Evolutionary conservation across 2,888 invertebrate species (phyloP), one percentile per base, ranked within the genome.

Genomic region (Autographa gamma): DNA sequence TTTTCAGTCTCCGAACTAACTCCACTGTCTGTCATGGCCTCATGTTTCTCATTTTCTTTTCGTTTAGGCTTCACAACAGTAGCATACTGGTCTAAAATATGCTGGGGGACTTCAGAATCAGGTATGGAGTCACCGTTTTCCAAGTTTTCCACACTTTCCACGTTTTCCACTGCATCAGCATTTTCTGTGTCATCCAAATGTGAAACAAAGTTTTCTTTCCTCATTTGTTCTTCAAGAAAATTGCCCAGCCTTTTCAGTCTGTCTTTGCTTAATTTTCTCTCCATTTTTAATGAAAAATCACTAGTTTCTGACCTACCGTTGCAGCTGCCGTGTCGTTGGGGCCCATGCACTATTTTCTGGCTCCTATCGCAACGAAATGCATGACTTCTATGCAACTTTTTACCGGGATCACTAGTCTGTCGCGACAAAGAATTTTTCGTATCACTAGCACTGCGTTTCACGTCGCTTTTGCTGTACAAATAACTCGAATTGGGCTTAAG

Each of bases 371-470:
- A 96, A 1, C 96, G 91, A 77, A 96, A 96, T 0, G 96, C 96
- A 79, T 96, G 96, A 66, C 96, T 96, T 58, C 96, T 88, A 58
- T 96, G 96, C n/a, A 96, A 89, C 79, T 96, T 96, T 70, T 96
- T 96, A 0, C 95, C 93, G 0, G 96, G 96, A 77, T 96, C 96
- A 77, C 96, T 96, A 0, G 85, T 87, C 80, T 96, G 96, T 0
- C 96, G 87, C 0, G 93, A 87, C 9, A 96, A 78, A 9, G 88
- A 77, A 41, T 91, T 92, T 81, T 93, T 95, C 0, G 89, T 79
- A 2, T 93, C 93, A 81, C 89, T 90, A 1, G 80, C 72, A 73
- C 83, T 88, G 0, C 89, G 85, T 80, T 91, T 93, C 0, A 92
- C 87, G 25, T 94, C 94, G 74, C 77, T 86, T 86, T 92, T 93